A percentile compares a stretch with the other conserved stretches of the same genome.
Evolutionary conservation across 2,888 invertebrate species (phyloP).

Genomic region (Heteromyza rotundicornis): DNA sequence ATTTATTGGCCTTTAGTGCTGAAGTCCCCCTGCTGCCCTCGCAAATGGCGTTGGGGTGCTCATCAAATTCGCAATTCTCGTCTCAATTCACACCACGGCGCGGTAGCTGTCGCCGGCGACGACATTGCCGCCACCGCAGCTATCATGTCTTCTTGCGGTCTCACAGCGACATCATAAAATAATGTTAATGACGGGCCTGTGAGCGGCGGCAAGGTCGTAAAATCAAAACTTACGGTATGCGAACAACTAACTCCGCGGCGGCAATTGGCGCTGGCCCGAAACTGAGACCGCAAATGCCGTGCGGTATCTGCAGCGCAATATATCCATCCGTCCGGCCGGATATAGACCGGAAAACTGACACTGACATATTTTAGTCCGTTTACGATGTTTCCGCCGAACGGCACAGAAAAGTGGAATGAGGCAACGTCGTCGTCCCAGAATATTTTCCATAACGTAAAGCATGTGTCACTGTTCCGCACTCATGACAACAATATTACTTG

Average conservation of each 20-base stretch:
- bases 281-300: too few species aligned
- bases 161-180: constrained; percentile 55
- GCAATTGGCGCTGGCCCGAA: background rate
- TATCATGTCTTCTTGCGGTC: constrained; percentile 36
- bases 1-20: constrained; percentile 51
- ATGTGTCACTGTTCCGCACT: too few species aligned
- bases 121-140: background rate
- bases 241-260: background rate
- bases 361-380: background rate
- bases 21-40: constrained; percentile 2
- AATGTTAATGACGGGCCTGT: constrained; percentile 47
- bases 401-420: background rate
- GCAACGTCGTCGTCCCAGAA: too few species aligned
- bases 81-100: constrained; percentile 3
- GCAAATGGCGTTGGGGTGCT: background rate
- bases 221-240: constrained; percentile 44
- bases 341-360: constrained; percentile 2
- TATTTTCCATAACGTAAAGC: too few species aligned
- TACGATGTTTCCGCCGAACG: background rate
- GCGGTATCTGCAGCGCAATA: background rate
- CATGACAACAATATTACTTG: too few species aligned
- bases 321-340: too few species aligned
- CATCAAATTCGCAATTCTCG: constrained; percentile 7
- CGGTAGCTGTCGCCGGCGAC: background rate
- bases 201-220: constrained; percentile 48